Evolutionary conservation across 2,797 vertebrate genomes (phyloP), one percentile per base, ranked within the genome.

Genomic region (Lindbergichthys nudifrons): DNA sequence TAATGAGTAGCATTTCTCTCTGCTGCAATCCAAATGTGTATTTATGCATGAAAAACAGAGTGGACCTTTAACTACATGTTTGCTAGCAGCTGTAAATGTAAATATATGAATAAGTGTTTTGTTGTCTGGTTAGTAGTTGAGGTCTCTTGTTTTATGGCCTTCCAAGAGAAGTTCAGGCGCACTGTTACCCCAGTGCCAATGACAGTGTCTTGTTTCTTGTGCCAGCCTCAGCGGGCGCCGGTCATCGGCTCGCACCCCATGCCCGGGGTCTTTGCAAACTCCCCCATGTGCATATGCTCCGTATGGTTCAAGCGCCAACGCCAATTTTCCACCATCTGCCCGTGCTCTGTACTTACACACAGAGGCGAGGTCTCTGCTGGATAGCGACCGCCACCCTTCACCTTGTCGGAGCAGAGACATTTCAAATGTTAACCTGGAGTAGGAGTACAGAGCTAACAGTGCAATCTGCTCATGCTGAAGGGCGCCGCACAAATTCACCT

Each of bases 251-350:
- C 71, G 46, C 82, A 73, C 90, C 90, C 85, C 77, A 81, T 80
- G 89, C 85, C 89, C 87, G 18, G 74, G 90, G 89, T 92, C 89
- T 89, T 87, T 92, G 83, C 89, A 89, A 93, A 93, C 92, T 91
- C 92, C 84, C 84, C 87, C 84, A 86, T 83, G 88, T 91, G 89
- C 93, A 94, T 90, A 93, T 92, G 92, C 90, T 92, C 94, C 92
- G 84, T 95, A 94, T 95, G 94, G 86, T 92, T 91, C 81, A 79
- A 87, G 83, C 53, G 54, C 79, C 42, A 70, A 77, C 68, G 93
- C 94, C 94, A 93, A 91, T 92, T 93, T 93, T 93, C 90, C 91
- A 89, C 94, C 94, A 95, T 95, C 94, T 94, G 95, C 88, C 90
- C 16, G 21, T 85, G 87, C 48, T 85, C 84, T 88, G 83, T 87